Percentiles rank a stretch among this genome's conserved stretches.
Conservation (phyloP, 2,888 invertebrate genomes). For the Dicroscelio sp. region DNA sequence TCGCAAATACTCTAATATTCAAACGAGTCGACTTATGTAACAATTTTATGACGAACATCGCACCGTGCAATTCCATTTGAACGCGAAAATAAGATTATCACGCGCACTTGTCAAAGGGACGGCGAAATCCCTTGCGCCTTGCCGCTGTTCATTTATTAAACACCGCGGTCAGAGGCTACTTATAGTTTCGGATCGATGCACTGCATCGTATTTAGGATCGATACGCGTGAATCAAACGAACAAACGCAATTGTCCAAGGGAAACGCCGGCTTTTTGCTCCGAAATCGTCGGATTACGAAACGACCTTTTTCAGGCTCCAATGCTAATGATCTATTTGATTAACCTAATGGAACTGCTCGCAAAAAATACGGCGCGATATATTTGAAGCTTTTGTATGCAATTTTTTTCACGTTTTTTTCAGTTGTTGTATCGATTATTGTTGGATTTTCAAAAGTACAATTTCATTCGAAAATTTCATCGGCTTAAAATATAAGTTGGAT, state of each 20-base stretch:
- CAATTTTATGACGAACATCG: conserved; percentile 36
- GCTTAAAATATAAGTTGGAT: too few species aligned
- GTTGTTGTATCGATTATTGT: too few species aligned
- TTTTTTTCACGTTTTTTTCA: too few species aligned
- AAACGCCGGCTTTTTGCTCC: conserved; percentile 2
- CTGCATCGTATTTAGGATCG: conserved; percentile 49
- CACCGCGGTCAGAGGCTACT: conserved; percentile 36
- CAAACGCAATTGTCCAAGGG: not conserved
- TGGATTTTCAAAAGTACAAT: too few species aligned
- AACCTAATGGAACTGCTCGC: conserved; percentile 32
- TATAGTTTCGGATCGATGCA: conserved; percentile 67
- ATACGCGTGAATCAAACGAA: conserved; percentile 26
- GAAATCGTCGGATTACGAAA: not conserved
- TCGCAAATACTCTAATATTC: conserved; percentile 10
- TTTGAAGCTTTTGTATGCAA: too few species aligned
- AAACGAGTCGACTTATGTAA: conserved; percentile 48
- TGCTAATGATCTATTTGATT: conserved; percentile 15
- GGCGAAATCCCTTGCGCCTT: conserved; percentile 39
- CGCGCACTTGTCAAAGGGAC: conserved; percentile 22
- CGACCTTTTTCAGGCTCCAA: conserved; percentile 11
- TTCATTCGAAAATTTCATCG: too few species aligned
- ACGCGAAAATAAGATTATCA: conserved; percentile 22
- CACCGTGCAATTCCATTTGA: conserved; percentile 44
- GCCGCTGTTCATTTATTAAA: conserved; percentile 69
- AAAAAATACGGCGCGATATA: too few species aligned